Base-by-base conservation (phyloP, 2,888 invertebrate species). In the Caenorhabditis sp. region DNA sequence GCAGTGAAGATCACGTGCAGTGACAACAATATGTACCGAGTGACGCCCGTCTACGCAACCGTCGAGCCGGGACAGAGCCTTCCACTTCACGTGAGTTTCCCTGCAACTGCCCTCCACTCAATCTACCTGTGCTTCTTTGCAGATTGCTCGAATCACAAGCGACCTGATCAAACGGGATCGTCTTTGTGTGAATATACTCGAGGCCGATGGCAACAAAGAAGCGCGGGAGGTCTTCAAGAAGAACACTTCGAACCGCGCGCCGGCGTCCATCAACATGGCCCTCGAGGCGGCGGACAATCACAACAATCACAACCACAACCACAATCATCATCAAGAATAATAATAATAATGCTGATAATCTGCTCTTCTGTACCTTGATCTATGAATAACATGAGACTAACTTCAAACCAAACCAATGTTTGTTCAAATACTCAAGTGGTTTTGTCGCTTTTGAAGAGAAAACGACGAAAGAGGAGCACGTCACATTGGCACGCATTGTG, bases 1-100 rank as follows among this genome's bases (percentile, higher is more conserved):
- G 87, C 86, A 4, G 80, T 87, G n/a, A 87, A 87, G 72, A 84
- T 87, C 43, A 87, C 86, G 39, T 87, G 87, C 68, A 83, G 83
- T 26, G 86, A 87, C 76, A 87, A 87, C 55, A 78, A 78, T 20
- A 65, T 85, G 66, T 87, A 87, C 55, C 77, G 87, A 13, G 85
- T 87, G 9, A 86, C 84, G 26, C 87, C 87, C 0, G 87, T 87
- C 17, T 87, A 82, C 70, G 85, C 84, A 5, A 80, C 80, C 22
- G 79, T 87, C 6, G 87, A 86, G 35, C 85, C 87, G 2, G 87
- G 87, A 58, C 79, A 82, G 59, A 80, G 82, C 22, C 79, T 86
- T 37, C 72, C 85, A 39, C 68, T 87, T 15, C 86, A 86, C 68
- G 86, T 85, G 26, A 59, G 81, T 71, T 53, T 78, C 2, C n/a